Conservation (phyloP, 2,888 invertebrate species). For the Strigamia maritima region DNA sequence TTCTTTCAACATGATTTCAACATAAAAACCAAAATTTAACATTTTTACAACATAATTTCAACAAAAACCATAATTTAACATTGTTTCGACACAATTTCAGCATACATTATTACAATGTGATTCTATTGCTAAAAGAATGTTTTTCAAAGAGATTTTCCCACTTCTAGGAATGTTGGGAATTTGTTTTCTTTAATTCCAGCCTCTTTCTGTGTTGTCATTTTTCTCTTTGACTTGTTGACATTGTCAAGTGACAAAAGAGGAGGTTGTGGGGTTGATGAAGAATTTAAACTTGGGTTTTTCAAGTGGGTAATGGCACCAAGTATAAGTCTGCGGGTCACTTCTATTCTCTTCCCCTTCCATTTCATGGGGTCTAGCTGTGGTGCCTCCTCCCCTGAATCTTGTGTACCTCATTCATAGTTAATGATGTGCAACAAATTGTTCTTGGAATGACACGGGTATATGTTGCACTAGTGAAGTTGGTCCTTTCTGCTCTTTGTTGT, state of each 20-base stretch:
- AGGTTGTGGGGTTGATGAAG: background rate
- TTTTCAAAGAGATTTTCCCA: background rate
- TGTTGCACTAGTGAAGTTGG: background rate
- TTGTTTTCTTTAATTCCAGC: background rate
- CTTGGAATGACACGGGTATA: conserved; percentile 28
- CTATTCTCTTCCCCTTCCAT: background rate
- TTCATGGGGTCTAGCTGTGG: background rate
- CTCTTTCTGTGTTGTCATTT: background rate
- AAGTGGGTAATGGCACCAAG: background rate
- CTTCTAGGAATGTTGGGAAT: background rate
- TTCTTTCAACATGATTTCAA: too few relatives aligned
- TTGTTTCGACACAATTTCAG: too few relatives aligned
- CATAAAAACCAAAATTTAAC: too few relatives aligned
- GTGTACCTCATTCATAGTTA: conserved; percentile 34
- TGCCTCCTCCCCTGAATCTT: background rate
- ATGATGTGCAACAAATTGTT: conserved; percentile 37
- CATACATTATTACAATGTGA: too few relatives aligned
- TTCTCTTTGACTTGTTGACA: background rate
- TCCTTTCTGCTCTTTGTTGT: background rate
- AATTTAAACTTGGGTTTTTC: background rate
- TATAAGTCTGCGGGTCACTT: background rate
- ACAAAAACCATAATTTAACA: too few relatives aligned
- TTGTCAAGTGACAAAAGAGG: background rate
- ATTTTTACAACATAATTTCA: too few relatives aligned
- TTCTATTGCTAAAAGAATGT: background rate